Percentiles rank a stretch among this genome's conserved stretches.
Conservation (phyloP, 1,140 invertebrate species). For the Araneus ventricosus region DNA sequence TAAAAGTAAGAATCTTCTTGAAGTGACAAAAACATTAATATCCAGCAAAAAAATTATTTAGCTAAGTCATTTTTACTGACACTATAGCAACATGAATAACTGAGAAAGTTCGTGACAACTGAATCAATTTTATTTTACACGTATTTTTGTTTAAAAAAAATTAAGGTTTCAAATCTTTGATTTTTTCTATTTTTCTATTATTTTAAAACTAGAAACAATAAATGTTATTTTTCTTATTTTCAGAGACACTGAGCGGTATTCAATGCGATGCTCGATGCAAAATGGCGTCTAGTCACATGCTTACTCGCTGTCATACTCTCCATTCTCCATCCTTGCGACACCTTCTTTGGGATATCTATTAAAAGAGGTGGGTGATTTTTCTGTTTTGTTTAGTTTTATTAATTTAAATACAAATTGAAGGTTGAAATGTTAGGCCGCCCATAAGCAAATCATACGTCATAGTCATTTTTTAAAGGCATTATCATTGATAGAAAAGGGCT, state of each 20-base stretch:
- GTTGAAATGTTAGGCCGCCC: no score
- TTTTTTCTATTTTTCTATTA: not conserved
- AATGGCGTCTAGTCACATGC: slow-evolving; percentile 65
- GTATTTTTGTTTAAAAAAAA: no score
- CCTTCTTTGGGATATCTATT: slow-evolving; percentile 66
- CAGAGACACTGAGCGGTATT: slow-evolving; percentile 26
- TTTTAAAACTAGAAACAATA: not conserved
- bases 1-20: no score
- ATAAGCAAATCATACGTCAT: no score
- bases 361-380: slow-evolving; percentile 63
- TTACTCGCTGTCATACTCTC: slow-evolving; percentile 20
- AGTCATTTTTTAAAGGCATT: no score
- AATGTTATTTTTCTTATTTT: not conserved
- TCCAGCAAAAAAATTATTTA: no score
- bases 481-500: no score
- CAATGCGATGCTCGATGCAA: slow-evolving; percentile 72
- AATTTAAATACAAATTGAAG: not conserved
- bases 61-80: no score
- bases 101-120: not conserved
- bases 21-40: no score
- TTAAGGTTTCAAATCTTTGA: not conserved
- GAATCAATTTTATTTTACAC: not conserved
- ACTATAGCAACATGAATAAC: no score
- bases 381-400: not conserved
- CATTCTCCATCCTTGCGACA: slow-evolving; percentile 41